Evolutionary conservation across 2,888 invertebrate genomes (phyloP).

Genomic region (Protodeltote pygarga): DNA sequence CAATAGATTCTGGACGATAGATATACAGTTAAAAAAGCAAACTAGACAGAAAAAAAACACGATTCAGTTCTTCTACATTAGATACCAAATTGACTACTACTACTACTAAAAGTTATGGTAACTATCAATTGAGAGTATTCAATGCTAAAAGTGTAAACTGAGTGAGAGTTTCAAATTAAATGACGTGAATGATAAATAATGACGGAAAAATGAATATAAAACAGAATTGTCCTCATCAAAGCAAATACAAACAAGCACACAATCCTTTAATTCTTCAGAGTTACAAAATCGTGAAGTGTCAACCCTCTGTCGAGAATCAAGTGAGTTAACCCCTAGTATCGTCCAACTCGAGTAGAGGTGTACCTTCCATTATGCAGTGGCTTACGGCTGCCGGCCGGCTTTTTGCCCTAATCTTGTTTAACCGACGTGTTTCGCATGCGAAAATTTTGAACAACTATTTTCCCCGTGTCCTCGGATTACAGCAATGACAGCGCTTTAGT

Average conservation of each 20-base stretch:
- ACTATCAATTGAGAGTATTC: too few species aligned
- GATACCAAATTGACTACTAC: too few species aligned
- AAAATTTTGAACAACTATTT: conserved; percentile 58
- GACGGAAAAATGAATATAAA: background rate
- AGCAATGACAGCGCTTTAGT: conserved; percentile 49
- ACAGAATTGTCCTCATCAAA: too few species aligned
- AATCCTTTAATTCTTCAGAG: too few species aligned
- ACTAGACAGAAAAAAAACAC: too few species aligned
- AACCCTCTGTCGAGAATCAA: conserved; percentile 30
- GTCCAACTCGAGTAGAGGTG: conserved; percentile 42
- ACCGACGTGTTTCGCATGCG: conserved; percentile 62
- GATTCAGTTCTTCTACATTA: too few species aligned
- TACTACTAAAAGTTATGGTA: too few species aligned
- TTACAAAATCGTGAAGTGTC: too few species aligned
- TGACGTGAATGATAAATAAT: background rate
- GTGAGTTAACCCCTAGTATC: conserved; percentile 29
- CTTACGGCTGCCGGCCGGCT: conserved; percentile 57
- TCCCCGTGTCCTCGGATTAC: conserved; percentile 44
- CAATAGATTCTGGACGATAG: too few species aligned
- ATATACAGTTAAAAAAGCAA: too few species aligned
- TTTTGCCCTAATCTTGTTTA: conserved; percentile 65
- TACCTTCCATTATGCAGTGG: conserved; percentile 63
- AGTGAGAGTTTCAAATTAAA: too few species aligned
- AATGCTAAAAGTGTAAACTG: too few species aligned
- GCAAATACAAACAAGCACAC: conserved; percentile 9